phyloP scores from a whole-genome alignment of 2,113 vertebrate species.

The Euleptes europaea region DNA sequence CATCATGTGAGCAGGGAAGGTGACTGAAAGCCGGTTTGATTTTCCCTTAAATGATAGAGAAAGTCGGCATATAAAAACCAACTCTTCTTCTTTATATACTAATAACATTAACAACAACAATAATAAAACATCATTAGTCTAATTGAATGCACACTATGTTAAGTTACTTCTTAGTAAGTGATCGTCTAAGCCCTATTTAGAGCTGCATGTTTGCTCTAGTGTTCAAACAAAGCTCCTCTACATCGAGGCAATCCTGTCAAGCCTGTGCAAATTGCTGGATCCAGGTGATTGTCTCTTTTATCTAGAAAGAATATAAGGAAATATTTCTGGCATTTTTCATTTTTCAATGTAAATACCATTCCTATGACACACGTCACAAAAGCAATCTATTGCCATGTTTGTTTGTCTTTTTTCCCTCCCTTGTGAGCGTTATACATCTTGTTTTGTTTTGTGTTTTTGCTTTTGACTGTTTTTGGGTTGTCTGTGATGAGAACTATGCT shows the following conservation, averaged over 20 bases:
- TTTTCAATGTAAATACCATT: not conserved
- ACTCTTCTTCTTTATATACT: no score
- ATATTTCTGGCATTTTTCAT: conserved; percentile 1
- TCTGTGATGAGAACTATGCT: conserved; percentile 35
- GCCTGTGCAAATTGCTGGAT: not conserved
- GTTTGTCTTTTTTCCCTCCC: not conserved
- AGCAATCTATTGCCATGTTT: not conserved
- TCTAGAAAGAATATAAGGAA: not conserved
- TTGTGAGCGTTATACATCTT: conserved; percentile 7
- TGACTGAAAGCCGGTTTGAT: no score
- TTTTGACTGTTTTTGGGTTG: conserved; percentile 33
- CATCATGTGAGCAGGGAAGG: no score
- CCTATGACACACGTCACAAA: not conserved
- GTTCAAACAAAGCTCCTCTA: not conserved
- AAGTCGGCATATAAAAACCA: no score
- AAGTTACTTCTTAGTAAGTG: not conserved
- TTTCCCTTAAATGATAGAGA: no score
- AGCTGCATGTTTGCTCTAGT: not conserved
- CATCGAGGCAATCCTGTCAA: not conserved
- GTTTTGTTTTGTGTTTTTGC: conserved; percentile 17
- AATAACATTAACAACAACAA: no score
- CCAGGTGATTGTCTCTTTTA: not conserved
- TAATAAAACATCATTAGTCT: no score
- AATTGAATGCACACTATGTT: not conserved
- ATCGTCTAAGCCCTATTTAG: not conserved